These are phyloP conservation scores for Galerucella nymphaeae DNA, from an alignment of 2,888 invertebrate genomes.

Conservation along the genomic window DNA sequence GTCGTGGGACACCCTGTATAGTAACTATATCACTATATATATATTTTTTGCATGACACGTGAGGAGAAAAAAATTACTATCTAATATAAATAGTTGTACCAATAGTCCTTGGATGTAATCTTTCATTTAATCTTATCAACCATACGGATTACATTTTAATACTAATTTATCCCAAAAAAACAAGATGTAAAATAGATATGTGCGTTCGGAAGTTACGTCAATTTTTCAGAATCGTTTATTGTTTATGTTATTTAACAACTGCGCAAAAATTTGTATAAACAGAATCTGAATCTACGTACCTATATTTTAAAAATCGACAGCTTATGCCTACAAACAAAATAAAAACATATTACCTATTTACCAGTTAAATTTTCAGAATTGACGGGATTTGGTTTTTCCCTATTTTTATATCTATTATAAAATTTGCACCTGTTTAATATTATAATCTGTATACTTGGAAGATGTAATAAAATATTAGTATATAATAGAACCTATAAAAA, in stretches of 20 bases:
- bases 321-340: neutral
- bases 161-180: neutral
- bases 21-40: too few species aligned
- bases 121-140: neutral
- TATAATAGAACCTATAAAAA: too few species aligned
- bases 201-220: constrained; percentile 17
- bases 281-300: neutral
- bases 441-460: too few species aligned
- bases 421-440: neutral
- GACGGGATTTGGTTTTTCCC: neutral
- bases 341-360: neutral
- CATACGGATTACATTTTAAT: neutral
- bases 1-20: too few species aligned
- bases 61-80: too few species aligned
- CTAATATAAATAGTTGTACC: too few species aligned
- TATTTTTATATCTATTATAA: neutral
- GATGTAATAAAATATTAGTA: too few species aligned
- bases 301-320: constrained; percentile 6
- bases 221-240: constrained; percentile 9
- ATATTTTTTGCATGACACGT: too few species aligned
- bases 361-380: neutral
- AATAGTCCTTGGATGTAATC: neutral
- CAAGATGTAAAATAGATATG: neutral
- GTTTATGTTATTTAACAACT: constrained; percentile 23
- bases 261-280: constrained; percentile 23